Evolutionary conservation across 1,140 invertebrate genomes (phyloP).

Genomic region (Diprion similis): DNA sequence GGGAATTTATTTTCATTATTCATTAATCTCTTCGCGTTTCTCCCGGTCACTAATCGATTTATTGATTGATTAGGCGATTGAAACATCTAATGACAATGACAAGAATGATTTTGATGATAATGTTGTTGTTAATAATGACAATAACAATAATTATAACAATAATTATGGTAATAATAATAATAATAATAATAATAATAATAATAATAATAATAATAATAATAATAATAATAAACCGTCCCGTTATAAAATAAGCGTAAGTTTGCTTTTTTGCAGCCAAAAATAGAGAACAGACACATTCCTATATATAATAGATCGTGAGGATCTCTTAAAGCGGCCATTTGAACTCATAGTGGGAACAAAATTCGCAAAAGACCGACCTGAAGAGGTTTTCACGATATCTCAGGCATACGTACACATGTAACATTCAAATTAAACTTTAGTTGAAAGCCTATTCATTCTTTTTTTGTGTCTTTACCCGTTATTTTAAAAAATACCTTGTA

Average conservation of each 20-base stretch:
- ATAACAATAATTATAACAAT: neutral
- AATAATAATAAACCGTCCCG: neutral
- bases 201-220: slow-evolving; percentile 6
- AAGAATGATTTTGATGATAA: neutral
- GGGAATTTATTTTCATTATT: no score
- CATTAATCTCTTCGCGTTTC: neutral
- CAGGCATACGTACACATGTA: no score
- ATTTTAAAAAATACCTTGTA: no score
- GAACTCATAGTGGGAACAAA: no score
- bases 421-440: no score
- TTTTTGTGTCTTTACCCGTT: no score
- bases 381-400: no score
- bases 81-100: neutral
- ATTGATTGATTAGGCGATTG: no score
- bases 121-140: neutral
- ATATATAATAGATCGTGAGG: no score
- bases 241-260: slow-evolving; percentile 1
- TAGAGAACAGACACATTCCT: neutral
- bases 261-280: neutral
- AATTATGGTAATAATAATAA: neutral
- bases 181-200: neutral
- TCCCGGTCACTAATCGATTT: neutral
- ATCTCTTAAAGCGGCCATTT: no score
- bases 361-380: no score
- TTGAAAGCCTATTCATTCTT: no score